Evolutionary conservation across 2,888 invertebrate species (phyloP), one percentile per base, ranked within the genome.

Genomic region (Capitulum mitella): DNA sequence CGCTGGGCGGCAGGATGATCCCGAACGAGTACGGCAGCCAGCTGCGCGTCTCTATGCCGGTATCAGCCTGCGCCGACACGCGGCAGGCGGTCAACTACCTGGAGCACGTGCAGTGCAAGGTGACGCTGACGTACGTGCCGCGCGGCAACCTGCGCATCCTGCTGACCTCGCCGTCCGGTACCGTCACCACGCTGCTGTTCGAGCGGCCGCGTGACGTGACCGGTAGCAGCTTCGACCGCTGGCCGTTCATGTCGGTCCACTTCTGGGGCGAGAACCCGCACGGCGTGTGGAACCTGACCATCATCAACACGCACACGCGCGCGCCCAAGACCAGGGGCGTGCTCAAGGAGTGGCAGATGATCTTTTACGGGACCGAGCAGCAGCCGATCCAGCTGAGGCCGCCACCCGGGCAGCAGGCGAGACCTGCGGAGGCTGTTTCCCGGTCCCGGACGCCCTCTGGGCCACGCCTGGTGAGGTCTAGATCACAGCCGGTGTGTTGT

Each of bases 201-300:
- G 96, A 97, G 84, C 89, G 99, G 82, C 97, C 97, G 1, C 89
- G 95, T 79, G 97, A 98, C 86, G 93, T 94, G 70, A 91, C 93
- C 78, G 93, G 93, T 85, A 94, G 95, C 43, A 95, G 95, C 84
- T 98, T 99, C 86, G 95, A 97, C 85, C 95, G 97, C 85, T 99
- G 99, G 99, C 98, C 98, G 26, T 98, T 99, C 89, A 89, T 99
- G 83, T 96, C 97, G 83, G 98, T 98, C 19, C 98, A 99, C 85
- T 98, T 94, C 86, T 99, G 98, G 98, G 98, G 98, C n/a, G 84
- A 85, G 82, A 79, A 82, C 70, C 82, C 84, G 34, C 80, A 81
- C 34, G 85, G 85, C 70, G 82, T 80, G n/a, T 85, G 86, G 93
- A 92, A 83, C 92, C 93, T 74, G 79, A 92, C 94, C 85, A 91